Evolutionary conservation across 2,888 invertebrate genomes (phyloP), one percentile per base, ranked within the genome.

Genomic region (Amphipyra berbera): DNA sequence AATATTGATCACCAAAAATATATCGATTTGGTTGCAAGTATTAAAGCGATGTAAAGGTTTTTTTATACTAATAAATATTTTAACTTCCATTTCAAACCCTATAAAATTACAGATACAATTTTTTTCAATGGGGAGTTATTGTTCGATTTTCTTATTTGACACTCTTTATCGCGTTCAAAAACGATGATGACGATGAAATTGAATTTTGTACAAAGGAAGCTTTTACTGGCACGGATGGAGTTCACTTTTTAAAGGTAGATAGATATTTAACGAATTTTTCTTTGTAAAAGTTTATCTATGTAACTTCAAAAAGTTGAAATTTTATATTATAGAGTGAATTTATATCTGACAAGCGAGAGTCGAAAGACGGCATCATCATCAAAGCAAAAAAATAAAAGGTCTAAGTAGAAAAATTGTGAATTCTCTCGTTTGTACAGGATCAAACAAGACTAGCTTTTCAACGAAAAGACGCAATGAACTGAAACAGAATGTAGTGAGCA

Each of bases 371-470:
- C 6, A 33, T 35, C 0, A n/a, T 40, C n/a, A 21, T 33, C 14
- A 47, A 49, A 55, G 33, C 21, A 53, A 61, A 50, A 45, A 37
- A 4, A 41, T 27, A 42, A 14, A 42, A 42, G 48, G n/a, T 44
- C n/a, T 47, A 56, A n/a, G 12, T 37, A 58, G 35, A 3, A 44
- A 37, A 33, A 15, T 61, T 54, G 7, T 15, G 13, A 58, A 41
- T 52, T 48, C 30, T 46, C 42, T 62, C 40, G 15, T 53, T 59
- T 59, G 42, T 55, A 58, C 7, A 48, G 42, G 52, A 49, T 74
- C 70, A 74, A 74, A 74, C 35, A 74, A 65, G 65, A 50, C 53
- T 50, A 58, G 27, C 45, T 71, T 53, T 74, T 48, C 50, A 50
- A 8, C n/a, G 53, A 57, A 47, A 56, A 44, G 13, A 66, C 65